A percentile compares a stretch with the other conserved stretches of the same genome.
phyloP scores from a whole-genome alignment of 2,797 vertebrate genomes.

The Poecile montanus region DNA sequence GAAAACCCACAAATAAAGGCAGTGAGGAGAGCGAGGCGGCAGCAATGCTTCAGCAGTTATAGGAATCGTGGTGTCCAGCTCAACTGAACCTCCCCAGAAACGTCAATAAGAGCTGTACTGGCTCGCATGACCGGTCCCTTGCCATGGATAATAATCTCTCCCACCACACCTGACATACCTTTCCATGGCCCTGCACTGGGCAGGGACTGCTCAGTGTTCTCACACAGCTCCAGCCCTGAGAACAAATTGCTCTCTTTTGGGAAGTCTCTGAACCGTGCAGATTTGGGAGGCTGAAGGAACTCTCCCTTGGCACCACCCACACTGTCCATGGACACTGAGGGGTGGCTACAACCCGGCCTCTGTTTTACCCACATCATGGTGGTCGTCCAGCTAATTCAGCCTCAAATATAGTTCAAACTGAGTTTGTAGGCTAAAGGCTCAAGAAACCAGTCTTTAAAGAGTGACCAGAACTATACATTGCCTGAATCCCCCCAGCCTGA shows the following conservation, averaged over 20 bases:
- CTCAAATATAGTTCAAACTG: fast-evolving
- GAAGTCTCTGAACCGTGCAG: not conserved
- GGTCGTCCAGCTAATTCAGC: not conserved
- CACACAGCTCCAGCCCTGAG: slow-evolving; percentile 24
- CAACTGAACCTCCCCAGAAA: not conserved
- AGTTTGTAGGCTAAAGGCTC: not conserved
- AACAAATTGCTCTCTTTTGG: not conserved
- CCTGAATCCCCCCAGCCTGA: not conserved
- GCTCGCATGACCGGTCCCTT: not conserved
- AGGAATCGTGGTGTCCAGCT: not conserved
- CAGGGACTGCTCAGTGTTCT: not conserved
- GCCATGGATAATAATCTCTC: not conserved
- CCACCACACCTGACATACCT: not conserved
- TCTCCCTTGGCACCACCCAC: not conserved
- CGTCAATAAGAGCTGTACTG: not conserved
- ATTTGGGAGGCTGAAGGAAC: not conserved
- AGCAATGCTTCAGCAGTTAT: not conserved
- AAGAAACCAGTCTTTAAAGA: not conserved
- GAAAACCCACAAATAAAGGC: not conserved
- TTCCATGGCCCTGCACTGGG: not conserved
- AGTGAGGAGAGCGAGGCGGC: not conserved
- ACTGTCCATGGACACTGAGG: not conserved
- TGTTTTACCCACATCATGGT: not conserved
- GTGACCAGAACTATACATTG: fast-evolving
- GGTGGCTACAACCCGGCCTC: not conserved